Evolutionary conservation across 2,113 vertebrate species (phyloP).

Genomic region (Bubo scandiacus): DNA sequence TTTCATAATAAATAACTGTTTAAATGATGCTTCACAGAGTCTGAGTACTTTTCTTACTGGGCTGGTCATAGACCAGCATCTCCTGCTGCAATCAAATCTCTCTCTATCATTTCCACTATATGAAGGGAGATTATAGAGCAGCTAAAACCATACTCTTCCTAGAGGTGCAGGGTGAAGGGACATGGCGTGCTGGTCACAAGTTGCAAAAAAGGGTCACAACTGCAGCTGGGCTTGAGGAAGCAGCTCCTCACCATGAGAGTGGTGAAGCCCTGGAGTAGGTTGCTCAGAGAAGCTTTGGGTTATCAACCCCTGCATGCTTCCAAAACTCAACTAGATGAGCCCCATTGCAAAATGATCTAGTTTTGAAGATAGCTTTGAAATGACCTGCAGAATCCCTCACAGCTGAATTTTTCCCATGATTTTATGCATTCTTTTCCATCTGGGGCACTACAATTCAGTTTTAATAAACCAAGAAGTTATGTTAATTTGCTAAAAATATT

Average conservation of each 20-base stretch:
- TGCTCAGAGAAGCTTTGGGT: no score
- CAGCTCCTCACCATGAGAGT: not conserved
- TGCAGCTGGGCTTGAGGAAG: not conserved
- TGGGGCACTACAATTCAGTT: not conserved
- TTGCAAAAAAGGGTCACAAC: not conserved
- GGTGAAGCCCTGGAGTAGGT: not conserved
- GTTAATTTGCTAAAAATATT: not conserved
- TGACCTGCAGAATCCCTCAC: not conserved
- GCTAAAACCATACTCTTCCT: not conserved
- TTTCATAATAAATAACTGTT: not conserved
- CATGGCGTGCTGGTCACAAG: accelerated
- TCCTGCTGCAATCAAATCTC: not conserved
- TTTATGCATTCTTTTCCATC: not conserved
- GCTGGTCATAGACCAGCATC: not conserved
- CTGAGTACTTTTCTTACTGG: not conserved
- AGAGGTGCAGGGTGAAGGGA: not conserved
- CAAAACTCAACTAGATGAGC: not conserved
- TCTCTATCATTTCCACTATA: not conserved
- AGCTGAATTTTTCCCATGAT: not conserved
- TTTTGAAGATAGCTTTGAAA: not conserved
- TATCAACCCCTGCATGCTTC: not conserved
- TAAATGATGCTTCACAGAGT: not conserved
- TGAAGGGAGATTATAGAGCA: not conserved
- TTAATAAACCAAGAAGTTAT: not conserved
- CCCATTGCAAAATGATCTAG: not conserved